These are phyloP conservation scores for Siniperca obscura DNA, from an alignment of 2,797 vertebrate genomes.

Conservation along the genomic window DNA sequence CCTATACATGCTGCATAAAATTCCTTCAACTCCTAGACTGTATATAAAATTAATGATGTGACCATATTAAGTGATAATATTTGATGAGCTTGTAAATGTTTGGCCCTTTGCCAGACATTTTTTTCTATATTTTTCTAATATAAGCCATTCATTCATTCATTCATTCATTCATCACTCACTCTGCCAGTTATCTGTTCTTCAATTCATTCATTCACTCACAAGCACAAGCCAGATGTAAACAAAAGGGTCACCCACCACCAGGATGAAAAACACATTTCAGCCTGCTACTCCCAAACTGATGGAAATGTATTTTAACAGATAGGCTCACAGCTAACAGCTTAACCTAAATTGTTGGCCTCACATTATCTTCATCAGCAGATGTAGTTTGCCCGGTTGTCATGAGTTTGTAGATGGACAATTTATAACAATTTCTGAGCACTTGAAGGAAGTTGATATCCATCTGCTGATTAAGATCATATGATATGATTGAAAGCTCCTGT, in stretches of 20 bases:
- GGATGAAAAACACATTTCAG: neutral
- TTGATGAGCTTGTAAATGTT: conserved; percentile 13
- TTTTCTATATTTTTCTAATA: neutral
- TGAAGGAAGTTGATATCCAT: neutral
- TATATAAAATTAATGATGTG: conserved; percentile 8
- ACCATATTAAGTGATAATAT: conserved; percentile 23
- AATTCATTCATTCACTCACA: neutral
- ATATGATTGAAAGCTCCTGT: neutral
- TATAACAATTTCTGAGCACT: neutral
- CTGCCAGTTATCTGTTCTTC: neutral
- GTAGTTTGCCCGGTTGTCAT: neutral
- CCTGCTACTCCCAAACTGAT: neutral
- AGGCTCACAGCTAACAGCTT: conserved; percentile 2
- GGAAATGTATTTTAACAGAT: conserved; percentile 1
- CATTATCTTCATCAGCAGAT: conserved; percentile 2
- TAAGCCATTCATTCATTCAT: neutral
- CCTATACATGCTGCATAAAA: conserved; percentile 27
- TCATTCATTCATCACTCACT: neutral
- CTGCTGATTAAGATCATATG: neutral
- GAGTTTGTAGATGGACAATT: no score
- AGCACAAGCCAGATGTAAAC: neutral
- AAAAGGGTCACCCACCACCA: neutral
- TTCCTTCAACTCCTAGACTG: conserved; percentile 14
- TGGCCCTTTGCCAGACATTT: conserved; percentile 13
- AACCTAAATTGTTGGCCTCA: neutral